phyloP scores from a whole-genome alignment of 35 echinoderm and acorn worm species.

The Heliocidaris erythrogramma region DNA sequence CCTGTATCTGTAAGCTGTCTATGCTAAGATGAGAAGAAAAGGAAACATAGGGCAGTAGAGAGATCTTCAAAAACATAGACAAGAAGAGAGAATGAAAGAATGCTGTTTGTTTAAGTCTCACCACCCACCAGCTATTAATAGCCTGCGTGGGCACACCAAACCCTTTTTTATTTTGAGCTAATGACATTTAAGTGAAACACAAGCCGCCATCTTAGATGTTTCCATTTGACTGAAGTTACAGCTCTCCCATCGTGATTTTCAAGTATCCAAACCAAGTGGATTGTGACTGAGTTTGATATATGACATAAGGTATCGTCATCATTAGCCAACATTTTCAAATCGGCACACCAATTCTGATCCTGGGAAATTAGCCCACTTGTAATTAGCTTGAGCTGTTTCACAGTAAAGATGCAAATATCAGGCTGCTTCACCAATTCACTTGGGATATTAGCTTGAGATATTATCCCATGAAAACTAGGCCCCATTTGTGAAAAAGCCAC shows the following conservation, averaged over 20 bases:
- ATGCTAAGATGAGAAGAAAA: background rate
- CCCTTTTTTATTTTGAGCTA: background rate
- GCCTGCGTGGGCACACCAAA: background rate
- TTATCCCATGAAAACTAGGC: too few species aligned
- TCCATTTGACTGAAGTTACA: background rate
- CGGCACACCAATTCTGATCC: too few species aligned
- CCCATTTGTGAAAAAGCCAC: too few species aligned
- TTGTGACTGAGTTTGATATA: background rate
- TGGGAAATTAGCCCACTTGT: too few species aligned
- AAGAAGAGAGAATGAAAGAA: background rate
- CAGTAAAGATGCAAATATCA: too few species aligned
- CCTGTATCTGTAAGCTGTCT: background rate
- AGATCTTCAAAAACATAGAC: background rate
- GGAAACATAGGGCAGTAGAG: background rate
- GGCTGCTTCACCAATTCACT: too few species aligned
- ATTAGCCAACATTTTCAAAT: too few species aligned
- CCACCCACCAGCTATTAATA: background rate
- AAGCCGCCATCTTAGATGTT: background rate
- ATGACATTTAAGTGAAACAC: slow-evolving; percentile 2
- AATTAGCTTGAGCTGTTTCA: too few species aligned
- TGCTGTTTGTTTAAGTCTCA: background rate
- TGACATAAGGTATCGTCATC: background rate
- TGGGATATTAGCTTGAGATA: too few species aligned
- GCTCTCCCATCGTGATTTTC: background rate
- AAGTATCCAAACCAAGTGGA: background rate